A percentile compares a stretch with the other conserved stretches of the same genome.
These are phyloP conservation scores for Odontesthes bonariensis DNA, from an alignment of 2,113 vertebrate genomes.

Conservation along the genomic window DNA sequence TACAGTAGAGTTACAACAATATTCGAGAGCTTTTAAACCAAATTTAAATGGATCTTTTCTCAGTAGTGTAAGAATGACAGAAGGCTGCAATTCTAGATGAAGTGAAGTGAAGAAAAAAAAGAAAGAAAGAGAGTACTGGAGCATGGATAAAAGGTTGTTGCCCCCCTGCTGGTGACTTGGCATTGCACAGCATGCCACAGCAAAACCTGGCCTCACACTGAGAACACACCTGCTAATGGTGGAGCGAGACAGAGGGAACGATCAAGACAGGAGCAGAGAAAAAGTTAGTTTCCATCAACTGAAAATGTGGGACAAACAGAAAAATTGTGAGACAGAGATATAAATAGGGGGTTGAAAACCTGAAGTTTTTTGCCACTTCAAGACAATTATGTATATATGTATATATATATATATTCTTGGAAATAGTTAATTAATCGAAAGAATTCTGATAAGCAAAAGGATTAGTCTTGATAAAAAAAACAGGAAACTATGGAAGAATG, in stretches of 20 bases:
- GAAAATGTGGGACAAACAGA: slow-evolving; percentile 2
- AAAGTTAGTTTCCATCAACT: slow-evolving; percentile 10
- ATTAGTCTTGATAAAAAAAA: background rate
- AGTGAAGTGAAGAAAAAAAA: slow-evolving; percentile 5
- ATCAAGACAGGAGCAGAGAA: slow-evolving; percentile 11
- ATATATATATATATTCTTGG: too few relatives aligned
- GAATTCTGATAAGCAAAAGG: too few relatives aligned
- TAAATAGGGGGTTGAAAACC: too few relatives aligned
- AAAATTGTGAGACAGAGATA: background rate
- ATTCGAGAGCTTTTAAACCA: background rate
- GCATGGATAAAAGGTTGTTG: slow-evolving; percentile 67
- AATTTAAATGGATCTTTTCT: slow-evolving; percentile 3
- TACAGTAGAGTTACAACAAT: slow-evolving; percentile 4
- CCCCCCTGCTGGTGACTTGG: slow-evolving; percentile 56
- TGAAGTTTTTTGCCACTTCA: too few relatives aligned
- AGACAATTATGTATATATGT: too few relatives aligned
- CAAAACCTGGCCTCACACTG: slow-evolving; percentile 64
- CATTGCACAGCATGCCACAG: slow-evolving; percentile 57
- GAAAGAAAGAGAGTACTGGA: slow-evolving; percentile 29
- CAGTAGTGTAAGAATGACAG: background rate
- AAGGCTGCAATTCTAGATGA: background rate
- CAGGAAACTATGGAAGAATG: background rate
- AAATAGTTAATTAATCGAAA: too few relatives aligned
- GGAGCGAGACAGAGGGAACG: slow-evolving; percentile 15
- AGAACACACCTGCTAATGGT: slow-evolving; percentile 69